A percentile compares a stretch with the other conserved stretches of the same genome.
Conservation (phyloP, 1,140 invertebrate genomes). For the Semibalanus balanoides region DNA sequence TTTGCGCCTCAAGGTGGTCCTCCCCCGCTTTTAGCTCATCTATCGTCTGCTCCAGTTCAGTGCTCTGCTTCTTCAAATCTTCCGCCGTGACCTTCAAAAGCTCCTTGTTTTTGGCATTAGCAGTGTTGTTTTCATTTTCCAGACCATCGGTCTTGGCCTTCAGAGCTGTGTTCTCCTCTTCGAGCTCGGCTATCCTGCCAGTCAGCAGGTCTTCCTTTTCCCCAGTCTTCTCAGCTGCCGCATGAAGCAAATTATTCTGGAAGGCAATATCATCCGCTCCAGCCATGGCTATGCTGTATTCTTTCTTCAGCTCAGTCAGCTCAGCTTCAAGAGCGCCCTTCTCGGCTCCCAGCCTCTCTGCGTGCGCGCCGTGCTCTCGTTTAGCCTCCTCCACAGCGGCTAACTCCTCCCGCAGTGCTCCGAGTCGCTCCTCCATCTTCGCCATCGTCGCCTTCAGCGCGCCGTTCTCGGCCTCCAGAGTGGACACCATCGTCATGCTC, state of each 20-base stretch:
- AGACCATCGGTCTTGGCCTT: slow-evolving; percentile 22
- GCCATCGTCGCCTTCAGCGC: slow-evolving; percentile 4
- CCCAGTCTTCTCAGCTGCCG: no score
- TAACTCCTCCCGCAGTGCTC: no score
- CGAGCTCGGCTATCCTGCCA: slow-evolving; percentile 19
- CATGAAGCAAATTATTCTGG: no score
- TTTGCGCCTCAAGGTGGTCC: no score
- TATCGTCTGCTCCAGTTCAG: background rate
- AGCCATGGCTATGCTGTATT: no score
- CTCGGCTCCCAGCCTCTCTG: no score
- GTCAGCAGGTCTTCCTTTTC: slow-evolving; percentile 4
- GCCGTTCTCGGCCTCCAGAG: background rate
- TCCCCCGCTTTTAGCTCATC: background rate
- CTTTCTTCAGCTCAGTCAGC: no score
- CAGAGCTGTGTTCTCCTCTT: slow-evolving; percentile 10
- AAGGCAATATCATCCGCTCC: no score
- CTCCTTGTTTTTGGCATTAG: background rate
- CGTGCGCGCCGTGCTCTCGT: no score
- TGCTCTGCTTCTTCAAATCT: slow-evolving; percentile 5
- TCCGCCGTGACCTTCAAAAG: background rate
- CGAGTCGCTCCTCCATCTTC: slow-evolving; percentile 10
- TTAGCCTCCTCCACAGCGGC: no score
- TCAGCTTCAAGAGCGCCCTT: no score
- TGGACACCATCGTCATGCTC: slow-evolving; percentile 5
- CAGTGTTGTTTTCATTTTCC: background rate